phyloP scores from a whole-genome alignment of 2,888 invertebrate species.

The Lysandra bellargus region DNA sequence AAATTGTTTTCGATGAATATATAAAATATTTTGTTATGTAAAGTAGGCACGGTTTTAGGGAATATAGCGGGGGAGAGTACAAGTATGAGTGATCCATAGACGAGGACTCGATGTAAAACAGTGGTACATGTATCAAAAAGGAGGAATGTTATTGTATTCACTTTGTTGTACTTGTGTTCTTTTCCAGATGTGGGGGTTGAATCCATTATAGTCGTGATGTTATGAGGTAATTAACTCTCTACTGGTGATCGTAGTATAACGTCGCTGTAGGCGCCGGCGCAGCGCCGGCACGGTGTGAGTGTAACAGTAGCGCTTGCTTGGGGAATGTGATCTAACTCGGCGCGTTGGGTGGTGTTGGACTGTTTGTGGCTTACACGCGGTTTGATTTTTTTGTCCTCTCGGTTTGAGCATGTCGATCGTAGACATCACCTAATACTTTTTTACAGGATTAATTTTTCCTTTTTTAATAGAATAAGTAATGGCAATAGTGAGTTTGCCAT shows the following conservation, averaged over 20 bases:
- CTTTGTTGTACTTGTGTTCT: slow-evolving; percentile 81
- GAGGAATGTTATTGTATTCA: slow-evolving; percentile 64
- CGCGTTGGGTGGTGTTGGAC: slow-evolving; percentile 63
- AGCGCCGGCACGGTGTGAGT: slow-evolving; percentile 42
- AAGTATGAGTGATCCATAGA: slow-evolving; percentile 34
- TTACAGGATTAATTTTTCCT: slow-evolving; percentile 28
- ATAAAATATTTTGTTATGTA: not conserved
- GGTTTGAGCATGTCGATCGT: slow-evolving; percentile 32
- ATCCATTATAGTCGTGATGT: slow-evolving; percentile 79
- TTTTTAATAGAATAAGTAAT: slow-evolving; percentile 18
- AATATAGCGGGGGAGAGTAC: not conserved
- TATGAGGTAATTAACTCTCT: slow-evolving; percentile 80
- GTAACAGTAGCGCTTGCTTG: slow-evolving; percentile 72
- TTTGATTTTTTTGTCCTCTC: slow-evolving; percentile 39
- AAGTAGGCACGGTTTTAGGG: not conserved
- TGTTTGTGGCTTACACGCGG: slow-evolving; percentile 41
- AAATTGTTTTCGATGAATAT: not conserved
- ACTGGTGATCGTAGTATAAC: slow-evolving; percentile 77
- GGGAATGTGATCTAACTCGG: slow-evolving; percentile 58
- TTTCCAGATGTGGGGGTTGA: slow-evolving; percentile 80
- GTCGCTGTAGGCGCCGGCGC: slow-evolving; percentile 58
- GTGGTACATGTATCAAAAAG: slow-evolving; percentile 60
- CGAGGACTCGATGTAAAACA: slow-evolving; percentile 77
- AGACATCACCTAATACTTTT: slow-evolving; percentile 30
- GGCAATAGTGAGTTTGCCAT: slow-evolving; percentile 25